Conservation (phyloP, 2,113 vertebrate genomes). For the Notarius lentiginosus region DNA sequence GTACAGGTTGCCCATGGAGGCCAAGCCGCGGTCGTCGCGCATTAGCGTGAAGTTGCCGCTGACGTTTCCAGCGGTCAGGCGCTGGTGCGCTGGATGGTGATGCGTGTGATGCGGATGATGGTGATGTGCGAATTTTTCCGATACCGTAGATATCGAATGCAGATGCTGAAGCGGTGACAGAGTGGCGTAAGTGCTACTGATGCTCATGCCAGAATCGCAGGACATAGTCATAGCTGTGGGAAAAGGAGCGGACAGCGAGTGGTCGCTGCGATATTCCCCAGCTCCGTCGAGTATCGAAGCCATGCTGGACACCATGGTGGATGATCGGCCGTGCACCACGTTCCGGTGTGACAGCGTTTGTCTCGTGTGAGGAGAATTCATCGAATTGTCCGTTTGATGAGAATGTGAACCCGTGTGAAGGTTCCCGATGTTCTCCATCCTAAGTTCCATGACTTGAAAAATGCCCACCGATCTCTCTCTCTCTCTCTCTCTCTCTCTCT, state of each 20-base stretch:
- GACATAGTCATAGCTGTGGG: constrained; percentile 96
- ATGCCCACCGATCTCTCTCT: constrained; percentile 59
- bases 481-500: constrained; percentile 62
- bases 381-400: constrained; percentile 86
- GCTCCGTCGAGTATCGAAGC: constrained; percentile 87
- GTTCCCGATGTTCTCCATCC: constrained; percentile 93
- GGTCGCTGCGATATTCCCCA: constrained; percentile 90
- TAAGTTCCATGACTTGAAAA: constrained; percentile 85
- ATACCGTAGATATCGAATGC: constrained; percentile 91
- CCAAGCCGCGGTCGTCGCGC: constrained; percentile 90
- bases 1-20: constrained; percentile 93
- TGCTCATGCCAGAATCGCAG: constrained; percentile 90
- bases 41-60: constrained; percentile 95
- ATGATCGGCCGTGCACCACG: constrained; percentile 86
- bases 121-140: constrained; percentile 92
- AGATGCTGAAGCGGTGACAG: constrained; percentile 95
- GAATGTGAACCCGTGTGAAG: constrained; percentile 88
- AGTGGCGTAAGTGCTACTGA: constrained; percentile 94
- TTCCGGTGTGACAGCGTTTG: constrained; percentile 86
- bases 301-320: constrained; percentile 89
- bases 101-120: constrained; percentile 66
- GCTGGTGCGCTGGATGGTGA: constrained; percentile 82
- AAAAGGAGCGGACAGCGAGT: constrained; percentile 83
- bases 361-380: constrained; percentile 85
- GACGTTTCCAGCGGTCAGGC: constrained; percentile 84